phyloP scores from a whole-genome alignment of 2,888 invertebrate species.

The Shargacucullia verbasci region DNA sequence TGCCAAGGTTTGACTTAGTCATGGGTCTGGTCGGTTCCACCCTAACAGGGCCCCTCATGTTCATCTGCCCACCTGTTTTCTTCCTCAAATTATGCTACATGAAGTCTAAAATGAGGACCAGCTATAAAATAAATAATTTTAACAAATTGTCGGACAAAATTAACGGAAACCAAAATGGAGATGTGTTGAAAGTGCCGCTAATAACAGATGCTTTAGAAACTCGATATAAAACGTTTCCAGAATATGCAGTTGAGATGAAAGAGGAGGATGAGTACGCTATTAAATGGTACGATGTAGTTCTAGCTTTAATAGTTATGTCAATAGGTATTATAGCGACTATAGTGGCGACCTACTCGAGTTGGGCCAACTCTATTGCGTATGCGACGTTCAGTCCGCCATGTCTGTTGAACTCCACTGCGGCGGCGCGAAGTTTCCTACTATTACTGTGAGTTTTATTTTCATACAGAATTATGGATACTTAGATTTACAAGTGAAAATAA shows the following conservation, averaged over 20 bases:
- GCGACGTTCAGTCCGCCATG: conserved; percentile 93
- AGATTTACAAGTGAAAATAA: background rate
- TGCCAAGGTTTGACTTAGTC: conserved; percentile 95
- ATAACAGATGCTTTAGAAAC: conserved; percentile 61
- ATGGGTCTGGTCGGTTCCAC: conserved; percentile 96
- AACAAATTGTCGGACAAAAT: conserved; percentile 13
- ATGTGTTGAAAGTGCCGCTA: conserved; percentile 68
- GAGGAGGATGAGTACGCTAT: conserved; percentile 69
- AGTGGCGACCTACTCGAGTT: conserved; percentile 92
- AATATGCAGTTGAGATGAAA: conserved; percentile 45
- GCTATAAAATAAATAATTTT: background rate
- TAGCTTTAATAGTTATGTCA: conserved; percentile 89
- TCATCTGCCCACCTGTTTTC: conserved; percentile 94
- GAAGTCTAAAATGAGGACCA: conserved; percentile 63
- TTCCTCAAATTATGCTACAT: conserved; percentile 92
- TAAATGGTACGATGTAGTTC: conserved; percentile 83
- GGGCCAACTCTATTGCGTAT: conserved; percentile 90
- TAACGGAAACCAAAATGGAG: conserved; percentile 47
- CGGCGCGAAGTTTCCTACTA: conserved; percentile 76
- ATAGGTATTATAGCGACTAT: conserved; percentile 91
- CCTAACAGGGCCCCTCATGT: conserved; percentile 94
- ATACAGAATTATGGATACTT: conserved; percentile 17
- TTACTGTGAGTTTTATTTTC: conserved; percentile 14
- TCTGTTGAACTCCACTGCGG: conserved; percentile 90
- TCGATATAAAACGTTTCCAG: conserved; percentile 75